phyloP scores from a whole-genome alignment of 2,113 vertebrate species.

The Elachura formosa region DNA sequence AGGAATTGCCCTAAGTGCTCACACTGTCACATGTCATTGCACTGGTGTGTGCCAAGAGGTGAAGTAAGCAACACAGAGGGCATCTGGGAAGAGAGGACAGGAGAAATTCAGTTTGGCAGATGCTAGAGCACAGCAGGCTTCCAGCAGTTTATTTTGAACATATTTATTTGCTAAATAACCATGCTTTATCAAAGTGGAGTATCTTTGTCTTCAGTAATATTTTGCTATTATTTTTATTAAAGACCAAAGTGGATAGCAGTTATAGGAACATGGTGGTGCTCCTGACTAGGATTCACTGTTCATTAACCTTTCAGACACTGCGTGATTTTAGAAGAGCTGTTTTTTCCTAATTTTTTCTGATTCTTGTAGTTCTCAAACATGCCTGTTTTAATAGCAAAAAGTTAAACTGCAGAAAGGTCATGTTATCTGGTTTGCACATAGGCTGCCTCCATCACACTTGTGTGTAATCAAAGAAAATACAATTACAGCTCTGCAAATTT shows the following conservation, averaged over 20 bases:
- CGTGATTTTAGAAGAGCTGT: not conserved
- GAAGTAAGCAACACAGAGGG: not conserved
- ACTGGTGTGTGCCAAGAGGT: not conserved
- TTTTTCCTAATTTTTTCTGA: not conserved
- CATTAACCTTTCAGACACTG: not conserved
- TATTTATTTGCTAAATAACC: conserved; percentile 49
- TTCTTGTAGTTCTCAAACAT: not conserved
- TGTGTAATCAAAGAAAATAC: conserved; percentile 59
- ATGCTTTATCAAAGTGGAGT: conserved; percentile 48
- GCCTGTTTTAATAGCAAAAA: conserved; percentile 61
- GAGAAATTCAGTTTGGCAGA: conserved; percentile 31
- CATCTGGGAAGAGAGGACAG: not conserved
- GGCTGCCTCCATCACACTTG: conserved; percentile 14
- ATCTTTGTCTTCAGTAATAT: conserved; percentile 43
- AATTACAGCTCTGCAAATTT: conserved; percentile 36
- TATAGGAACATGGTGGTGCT: not conserved
- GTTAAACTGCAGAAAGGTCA: conserved; percentile 63
- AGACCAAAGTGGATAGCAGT: not conserved
- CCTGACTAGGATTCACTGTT: not conserved
- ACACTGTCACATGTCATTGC: not conserved
- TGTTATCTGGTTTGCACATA: conserved; percentile 59
- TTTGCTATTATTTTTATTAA: conserved; percentile 17
- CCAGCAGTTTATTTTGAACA: conserved; percentile 49
- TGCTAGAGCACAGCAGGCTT: conserved; percentile 31
- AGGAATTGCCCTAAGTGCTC: not conserved